phyloP scores from a whole-genome alignment of 2,888 invertebrate genomes.

The Philereme vetulata region DNA sequence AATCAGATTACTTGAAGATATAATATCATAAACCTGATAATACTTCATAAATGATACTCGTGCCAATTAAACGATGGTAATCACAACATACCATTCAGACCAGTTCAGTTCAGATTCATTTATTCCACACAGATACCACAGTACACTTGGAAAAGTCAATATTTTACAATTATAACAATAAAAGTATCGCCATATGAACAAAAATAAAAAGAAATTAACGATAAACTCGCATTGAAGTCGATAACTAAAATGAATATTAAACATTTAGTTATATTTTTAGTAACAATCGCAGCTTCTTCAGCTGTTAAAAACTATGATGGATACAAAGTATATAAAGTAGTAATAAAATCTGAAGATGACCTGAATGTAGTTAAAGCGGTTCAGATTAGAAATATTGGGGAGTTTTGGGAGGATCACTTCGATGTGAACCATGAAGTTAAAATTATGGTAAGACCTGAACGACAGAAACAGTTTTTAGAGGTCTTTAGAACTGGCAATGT shows the following conservation, averaged over 20 bases:
- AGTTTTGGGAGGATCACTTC: conserved; percentile 67
- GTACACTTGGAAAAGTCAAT: too few species aligned
- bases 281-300: conserved; percentile 28
- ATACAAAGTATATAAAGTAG: conserved; percentile 83
- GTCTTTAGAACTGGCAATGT: conserved; percentile 42
- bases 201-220: too few species aligned
- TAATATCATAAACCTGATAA: neutral
- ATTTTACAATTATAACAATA: too few species aligned
- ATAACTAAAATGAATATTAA: conserved; percentile 45
- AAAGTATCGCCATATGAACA: too few species aligned
- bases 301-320: conserved; percentile 74
- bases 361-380: conserved; percentile 71
- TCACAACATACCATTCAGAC: neutral
- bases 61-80: neutral
- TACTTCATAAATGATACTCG: neutral
- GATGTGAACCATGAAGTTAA: conserved; percentile 60
- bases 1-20: neutral
- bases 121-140: too few species aligned
- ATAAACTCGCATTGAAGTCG: neutral
- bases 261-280: conserved; percentile 39
- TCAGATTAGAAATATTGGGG: conserved; percentile 60
- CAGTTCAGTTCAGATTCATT: too few species aligned
- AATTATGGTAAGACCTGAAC: conserved; percentile 60
- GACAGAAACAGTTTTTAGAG: conserved; percentile 47
- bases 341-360: conserved; percentile 74